Evolutionary conservation across 2,888 invertebrate genomes (phyloP).

Genomic region (Cephus rjabovi): DNA sequence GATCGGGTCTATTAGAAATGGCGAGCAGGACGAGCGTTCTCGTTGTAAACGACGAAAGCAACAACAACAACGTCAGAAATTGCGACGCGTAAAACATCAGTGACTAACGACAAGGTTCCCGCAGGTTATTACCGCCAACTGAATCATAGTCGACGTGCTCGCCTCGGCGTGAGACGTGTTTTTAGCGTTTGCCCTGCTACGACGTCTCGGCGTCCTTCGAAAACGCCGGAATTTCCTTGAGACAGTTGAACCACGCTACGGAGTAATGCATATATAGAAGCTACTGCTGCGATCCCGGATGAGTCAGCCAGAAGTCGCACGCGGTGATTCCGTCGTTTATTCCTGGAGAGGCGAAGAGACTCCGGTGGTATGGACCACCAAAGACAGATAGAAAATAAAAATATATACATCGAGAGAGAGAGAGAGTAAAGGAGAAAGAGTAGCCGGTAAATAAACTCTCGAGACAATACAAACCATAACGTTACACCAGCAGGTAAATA

Average conservation of each 20-base stretch:
- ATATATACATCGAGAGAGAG: neutral
- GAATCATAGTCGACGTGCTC: slow-evolving; percentile 44
- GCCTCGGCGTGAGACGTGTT: slow-evolving; percentile 22
- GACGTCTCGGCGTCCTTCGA: slow-evolving; percentile 40
- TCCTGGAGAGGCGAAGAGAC: slow-evolving; percentile 34
- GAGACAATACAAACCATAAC: neutral
- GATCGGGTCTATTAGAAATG: neutral
- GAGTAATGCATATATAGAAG: slow-evolving; percentile 23
- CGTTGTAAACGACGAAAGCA: neutral
- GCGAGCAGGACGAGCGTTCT: neutral
- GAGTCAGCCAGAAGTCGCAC: slow-evolving; percentile 40
- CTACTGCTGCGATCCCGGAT: slow-evolving; percentile 48
- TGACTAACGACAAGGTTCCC: slow-evolving; percentile 30
- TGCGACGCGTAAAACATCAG: slow-evolving; percentile 15
- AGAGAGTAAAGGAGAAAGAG: neutral
- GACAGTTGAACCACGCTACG: slow-evolving; percentile 18
- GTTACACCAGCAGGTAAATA: neutral
- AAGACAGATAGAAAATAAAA: neutral
- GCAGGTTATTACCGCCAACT: slow-evolving; percentile 49
- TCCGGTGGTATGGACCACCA: neutral
- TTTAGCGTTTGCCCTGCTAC: slow-evolving; percentile 11
- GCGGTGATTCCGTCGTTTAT: slow-evolving; percentile 52
- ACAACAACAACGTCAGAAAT: neutral
- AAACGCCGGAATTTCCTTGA: slow-evolving; percentile 47
- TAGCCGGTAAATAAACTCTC: neutral